Evolutionary conservation across 2,888 invertebrate genomes (phyloP).

Genomic region (Eulithis prunata): DNA sequence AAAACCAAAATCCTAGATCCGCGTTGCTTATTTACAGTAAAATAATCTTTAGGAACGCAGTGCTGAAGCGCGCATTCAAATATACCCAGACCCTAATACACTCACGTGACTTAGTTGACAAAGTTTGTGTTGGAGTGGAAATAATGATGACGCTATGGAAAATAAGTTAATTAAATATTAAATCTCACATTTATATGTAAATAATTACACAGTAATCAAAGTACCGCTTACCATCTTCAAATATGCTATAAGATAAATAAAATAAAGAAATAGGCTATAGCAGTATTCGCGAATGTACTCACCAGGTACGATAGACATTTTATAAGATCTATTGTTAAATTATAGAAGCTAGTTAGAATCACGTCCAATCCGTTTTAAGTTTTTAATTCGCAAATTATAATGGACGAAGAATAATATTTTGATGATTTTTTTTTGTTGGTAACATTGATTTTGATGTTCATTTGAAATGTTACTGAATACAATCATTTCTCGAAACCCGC

Average conservation of each 20-base stretch:
- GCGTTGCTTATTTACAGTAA: too few relatives aligned
- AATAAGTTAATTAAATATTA: conserved; percentile 68
- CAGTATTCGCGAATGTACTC: too few relatives aligned
- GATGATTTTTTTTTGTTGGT: too few relatives aligned
- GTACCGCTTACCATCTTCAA: conserved; percentile 18
- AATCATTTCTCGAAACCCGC: conserved; percentile 26
- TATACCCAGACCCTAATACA: conserved; percentile 6
- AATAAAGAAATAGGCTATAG: background rate
- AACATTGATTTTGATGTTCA: background rate
- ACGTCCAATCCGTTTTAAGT: too few relatives aligned
- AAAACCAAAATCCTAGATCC: too few relatives aligned
- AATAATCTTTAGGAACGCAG: too few relatives aligned
- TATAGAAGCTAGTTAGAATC: too few relatives aligned
- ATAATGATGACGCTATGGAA: conserved; percentile 65
- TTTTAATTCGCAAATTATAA: too few relatives aligned
- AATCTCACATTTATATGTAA: conserved; percentile 58
- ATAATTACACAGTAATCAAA: conserved; percentile 54
- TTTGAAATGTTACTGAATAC: background rate
- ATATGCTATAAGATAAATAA: conserved; percentile 5
- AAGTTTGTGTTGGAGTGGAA: conserved; percentile 31
- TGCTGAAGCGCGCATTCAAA: conserved; percentile 5
- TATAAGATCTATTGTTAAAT: too few relatives aligned
- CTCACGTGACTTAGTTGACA: conserved; percentile 17
- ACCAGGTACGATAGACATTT: too few relatives aligned
- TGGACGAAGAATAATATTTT: too few relatives aligned